Percentiles rank a stretch among this genome's conserved stretches.
Conservation (phyloP, 2,113 vertebrate species). For the Microcebus ravelobensis region DNA sequence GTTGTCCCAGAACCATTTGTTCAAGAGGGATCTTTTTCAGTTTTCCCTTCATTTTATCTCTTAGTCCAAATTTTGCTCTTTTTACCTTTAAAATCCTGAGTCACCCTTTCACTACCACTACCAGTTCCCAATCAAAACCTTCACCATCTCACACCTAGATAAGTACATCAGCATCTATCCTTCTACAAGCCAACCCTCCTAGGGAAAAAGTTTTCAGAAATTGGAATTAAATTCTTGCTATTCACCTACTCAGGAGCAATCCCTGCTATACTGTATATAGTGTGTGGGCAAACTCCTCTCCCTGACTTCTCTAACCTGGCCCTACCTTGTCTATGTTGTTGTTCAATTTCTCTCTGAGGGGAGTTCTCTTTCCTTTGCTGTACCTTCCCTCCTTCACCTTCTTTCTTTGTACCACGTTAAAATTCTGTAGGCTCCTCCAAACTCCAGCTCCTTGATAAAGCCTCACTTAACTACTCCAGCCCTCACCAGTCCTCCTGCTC, state of each 20-base stretch:
- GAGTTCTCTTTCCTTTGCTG: background rate
- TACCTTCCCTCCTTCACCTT: background rate
- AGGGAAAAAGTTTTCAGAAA: background rate
- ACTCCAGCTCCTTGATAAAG: background rate
- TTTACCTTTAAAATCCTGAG: background rate
- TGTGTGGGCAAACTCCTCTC: background rate
- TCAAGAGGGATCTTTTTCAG: background rate
- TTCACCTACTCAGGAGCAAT: background rate
- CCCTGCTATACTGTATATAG: background rate
- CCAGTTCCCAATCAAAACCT: background rate
- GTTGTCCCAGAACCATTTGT: background rate
- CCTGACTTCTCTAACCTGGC: background rate
- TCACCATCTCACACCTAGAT: background rate
- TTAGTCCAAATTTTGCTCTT: constrained; percentile 17
- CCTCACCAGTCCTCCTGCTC: background rate
- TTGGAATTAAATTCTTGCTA: background rate
- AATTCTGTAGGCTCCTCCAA: background rate
- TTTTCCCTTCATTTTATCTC: constrained; percentile 6
- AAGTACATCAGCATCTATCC: background rate
- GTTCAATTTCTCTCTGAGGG: background rate
- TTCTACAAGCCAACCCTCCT: background rate
- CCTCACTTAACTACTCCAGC: background rate
- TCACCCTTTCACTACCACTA: background rate
- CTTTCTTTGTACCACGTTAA: background rate
- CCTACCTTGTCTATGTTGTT: background rate